Evolutionary conservation across 2,797 vertebrate species (phyloP).

Genomic region (Denticeps clupeoides): DNA sequence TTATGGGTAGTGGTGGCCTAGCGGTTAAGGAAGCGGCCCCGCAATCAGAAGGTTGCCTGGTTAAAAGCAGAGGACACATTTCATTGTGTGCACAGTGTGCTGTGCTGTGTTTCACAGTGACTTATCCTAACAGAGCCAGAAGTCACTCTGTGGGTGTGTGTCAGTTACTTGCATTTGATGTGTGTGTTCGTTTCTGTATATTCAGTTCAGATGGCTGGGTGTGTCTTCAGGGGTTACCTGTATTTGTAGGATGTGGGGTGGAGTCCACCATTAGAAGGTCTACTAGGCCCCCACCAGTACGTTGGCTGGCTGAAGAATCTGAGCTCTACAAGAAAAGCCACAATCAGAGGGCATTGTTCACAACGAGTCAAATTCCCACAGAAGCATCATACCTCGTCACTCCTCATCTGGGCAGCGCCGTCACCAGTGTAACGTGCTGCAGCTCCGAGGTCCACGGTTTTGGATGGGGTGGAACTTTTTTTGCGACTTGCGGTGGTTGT

Average conservation of each 20-base stretch:
- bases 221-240: too few relatives aligned
- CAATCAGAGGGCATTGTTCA: too few relatives aligned
- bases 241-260: slow-evolving; percentile 12
- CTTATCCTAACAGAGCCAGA: too few relatives aligned
- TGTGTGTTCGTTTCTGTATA: not conserved
- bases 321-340: slow-evolving; percentile 59
- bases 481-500: slow-evolving; percentile 87
- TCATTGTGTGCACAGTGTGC: too few relatives aligned
- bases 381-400: slow-evolving; percentile 69
- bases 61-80: too few relatives aligned
- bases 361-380: too few relatives aligned
- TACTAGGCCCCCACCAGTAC: slow-evolving; percentile 64
- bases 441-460: slow-evolving; percentile 88
- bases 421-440: slow-evolving; percentile 89
- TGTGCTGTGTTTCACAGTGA: too few relatives aligned
- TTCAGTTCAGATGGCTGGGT: too few relatives aligned
- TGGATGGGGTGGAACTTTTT: slow-evolving; percentile 79
- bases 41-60: too few relatives aligned
- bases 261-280: slow-evolving; percentile 80
- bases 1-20: too few relatives aligned
- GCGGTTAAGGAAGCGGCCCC: too few relatives aligned
- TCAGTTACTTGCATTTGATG: too few relatives aligned
- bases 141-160: not conserved
- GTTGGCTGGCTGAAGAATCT: slow-evolving; percentile 54
- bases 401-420: slow-evolving; percentile 52